Conservation (phyloP, 2,797 vertebrate species). For the Poecilia picta region DNA sequence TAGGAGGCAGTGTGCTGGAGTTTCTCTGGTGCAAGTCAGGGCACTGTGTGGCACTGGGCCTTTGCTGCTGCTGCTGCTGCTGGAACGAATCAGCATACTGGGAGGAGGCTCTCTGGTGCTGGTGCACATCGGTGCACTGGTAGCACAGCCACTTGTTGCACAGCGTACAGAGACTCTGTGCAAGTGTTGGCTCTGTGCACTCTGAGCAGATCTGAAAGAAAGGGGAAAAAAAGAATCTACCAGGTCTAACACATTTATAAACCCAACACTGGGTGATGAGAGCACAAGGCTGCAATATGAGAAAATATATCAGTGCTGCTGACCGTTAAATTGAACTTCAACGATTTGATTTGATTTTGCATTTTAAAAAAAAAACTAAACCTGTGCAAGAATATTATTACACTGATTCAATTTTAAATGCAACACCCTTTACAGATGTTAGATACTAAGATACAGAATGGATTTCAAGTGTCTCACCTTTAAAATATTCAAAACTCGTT, state of each 20-base stretch:
- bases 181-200: slow-evolving; percentile 79
- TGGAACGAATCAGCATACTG: slow-evolving; percentile 70
- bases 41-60: slow-evolving; percentile 58
- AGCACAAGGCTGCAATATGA: slow-evolving; percentile 41
- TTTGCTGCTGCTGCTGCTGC: slow-evolving; percentile 63
- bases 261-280: slow-evolving; percentile 22
- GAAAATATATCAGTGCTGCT: slow-evolving; percentile 28
- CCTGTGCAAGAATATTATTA: not conserved
- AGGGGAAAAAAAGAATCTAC: slow-evolving; percentile 17
- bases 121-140: slow-evolving; percentile 84
- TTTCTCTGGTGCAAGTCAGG: slow-evolving; percentile 71
- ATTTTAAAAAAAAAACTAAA: slow-evolving; percentile 18
- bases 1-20: slow-evolving; percentile 61
- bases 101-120: slow-evolving; percentile 71
- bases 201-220: slow-evolving; percentile 80
- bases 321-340: slow-evolving; percentile 41
- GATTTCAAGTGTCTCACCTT: not conserved
- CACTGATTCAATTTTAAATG: not conserved
- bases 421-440: not conserved
- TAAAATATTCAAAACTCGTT: not conserved
- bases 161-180: slow-evolving; percentile 83
- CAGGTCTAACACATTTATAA: slow-evolving; percentile 3
- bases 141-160: slow-evolving; percentile 88
- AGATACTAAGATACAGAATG: not conserved
- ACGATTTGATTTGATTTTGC: slow-evolving; percentile 21